Percentiles rank a stretch among this genome's conserved stretches.
phyloP scores from a whole-genome alignment of 2,113 vertebrate genomes.

The Protobothrops mucrosquamatus region DNA sequence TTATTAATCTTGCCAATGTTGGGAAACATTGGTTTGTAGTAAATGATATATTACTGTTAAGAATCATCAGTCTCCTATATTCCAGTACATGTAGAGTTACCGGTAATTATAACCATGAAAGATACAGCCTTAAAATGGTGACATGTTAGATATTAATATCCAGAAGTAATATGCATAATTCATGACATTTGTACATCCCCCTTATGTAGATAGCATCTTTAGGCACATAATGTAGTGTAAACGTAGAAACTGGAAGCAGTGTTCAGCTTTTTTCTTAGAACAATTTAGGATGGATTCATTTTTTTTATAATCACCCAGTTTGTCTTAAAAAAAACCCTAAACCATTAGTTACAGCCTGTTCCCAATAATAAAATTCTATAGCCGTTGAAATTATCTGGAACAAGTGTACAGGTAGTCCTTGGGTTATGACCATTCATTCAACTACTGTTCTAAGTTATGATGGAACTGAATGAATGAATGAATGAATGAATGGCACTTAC shows the following conservation, averaged over 20 bases:
- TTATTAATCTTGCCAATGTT: background rate
- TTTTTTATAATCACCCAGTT: background rate
- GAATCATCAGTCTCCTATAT: background rate
- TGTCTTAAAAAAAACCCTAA: background rate
- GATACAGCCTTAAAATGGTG: background rate
- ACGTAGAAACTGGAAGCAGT: background rate
- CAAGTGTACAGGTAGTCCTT: background rate
- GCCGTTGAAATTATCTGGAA: background rate
- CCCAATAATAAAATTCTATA: background rate
- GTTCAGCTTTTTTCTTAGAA: background rate
- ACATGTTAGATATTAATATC: constrained; percentile 62
- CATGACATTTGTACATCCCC: constrained; percentile 54
- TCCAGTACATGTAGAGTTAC: background rate
- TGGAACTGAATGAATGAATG: background rate
- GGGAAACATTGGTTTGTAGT: background rate
- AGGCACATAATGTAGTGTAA: background rate
- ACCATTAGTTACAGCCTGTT: background rate
- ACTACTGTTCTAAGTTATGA: background rate
- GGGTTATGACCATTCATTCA: background rate
- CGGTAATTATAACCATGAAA: background rate
- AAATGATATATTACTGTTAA: background rate
- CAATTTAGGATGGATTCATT: background rate
- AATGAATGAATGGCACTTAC: background rate
- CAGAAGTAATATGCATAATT: constrained; percentile 32
- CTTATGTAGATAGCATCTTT: background rate